Conservation (phyloP, 1,140 invertebrate species). For the Gryllus bimaculatus region DNA sequence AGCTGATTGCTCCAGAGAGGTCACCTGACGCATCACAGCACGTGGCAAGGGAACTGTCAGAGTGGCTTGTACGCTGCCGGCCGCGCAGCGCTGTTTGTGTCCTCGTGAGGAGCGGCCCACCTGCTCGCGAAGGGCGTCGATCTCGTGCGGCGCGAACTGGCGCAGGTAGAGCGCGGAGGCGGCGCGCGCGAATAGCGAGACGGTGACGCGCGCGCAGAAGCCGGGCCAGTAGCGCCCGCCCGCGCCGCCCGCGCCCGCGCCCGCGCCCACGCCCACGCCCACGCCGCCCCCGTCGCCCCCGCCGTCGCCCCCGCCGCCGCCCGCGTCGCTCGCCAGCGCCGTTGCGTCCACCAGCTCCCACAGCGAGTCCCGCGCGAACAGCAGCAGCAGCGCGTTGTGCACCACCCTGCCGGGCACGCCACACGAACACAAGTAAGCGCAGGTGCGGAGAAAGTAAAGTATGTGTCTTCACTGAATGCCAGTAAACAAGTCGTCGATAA, state of each 20-base stretch:
- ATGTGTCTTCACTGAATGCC: too few relatives aligned
- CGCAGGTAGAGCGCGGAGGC: slow-evolving; percentile 39
- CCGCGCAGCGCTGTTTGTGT: too few relatives aligned
- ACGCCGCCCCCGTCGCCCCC: slow-evolving; percentile 28
- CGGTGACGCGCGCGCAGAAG: slow-evolving; percentile 38
- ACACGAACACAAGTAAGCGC: too few relatives aligned
- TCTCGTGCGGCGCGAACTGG: slow-evolving; percentile 35
- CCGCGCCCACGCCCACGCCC: slow-evolving; percentile 35
- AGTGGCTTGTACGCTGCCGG: too few relatives aligned
- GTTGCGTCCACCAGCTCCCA: slow-evolving; percentile 38
- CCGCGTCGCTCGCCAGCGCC: slow-evolving; percentile 25
- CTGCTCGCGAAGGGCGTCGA: slow-evolving; percentile 32
- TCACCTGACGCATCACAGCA: too few relatives aligned
- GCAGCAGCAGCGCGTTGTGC: slow-evolving; percentile 40
- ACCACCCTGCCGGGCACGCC: slow-evolving; percentile 37
- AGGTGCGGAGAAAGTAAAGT: too few relatives aligned
- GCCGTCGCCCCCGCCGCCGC: slow-evolving; percentile 36
- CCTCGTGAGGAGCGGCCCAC: too few relatives aligned
- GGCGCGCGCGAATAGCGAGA: slow-evolving; percentile 33
- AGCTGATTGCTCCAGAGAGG: too few relatives aligned
- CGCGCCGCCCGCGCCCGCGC: slow-evolving; percentile 34
- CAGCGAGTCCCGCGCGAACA: slow-evolving; percentile 40
- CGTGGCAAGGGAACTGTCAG: too few relatives aligned
- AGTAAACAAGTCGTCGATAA: too few relatives aligned
- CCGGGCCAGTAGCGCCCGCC: slow-evolving; percentile 27